Base-by-base conservation (phyloP, 1,140 invertebrate species). In the Caerostris extrusa region DNA sequence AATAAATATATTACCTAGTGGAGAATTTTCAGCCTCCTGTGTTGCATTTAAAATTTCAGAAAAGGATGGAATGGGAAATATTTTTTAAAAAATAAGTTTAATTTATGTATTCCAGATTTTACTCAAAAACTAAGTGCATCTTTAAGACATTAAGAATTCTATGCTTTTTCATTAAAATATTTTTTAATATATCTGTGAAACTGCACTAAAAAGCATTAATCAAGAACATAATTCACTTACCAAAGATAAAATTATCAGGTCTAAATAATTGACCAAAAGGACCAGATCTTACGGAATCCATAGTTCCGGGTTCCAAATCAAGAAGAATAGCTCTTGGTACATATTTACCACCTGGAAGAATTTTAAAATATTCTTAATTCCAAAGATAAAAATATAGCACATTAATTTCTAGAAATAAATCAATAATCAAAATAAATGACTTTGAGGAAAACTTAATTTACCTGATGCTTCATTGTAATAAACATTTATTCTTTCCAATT, bases 391-490 rank as follows among this genome's bases (percentile, higher is more conserved):
- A 57, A 77, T 53, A 93, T 50, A 34, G 14, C 7, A 82, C 7
- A 34, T 34, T 53, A n/a, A 10, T 81, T 53, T 81, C 34, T 34
- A 53, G 56, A 85, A 85, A 85, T 7, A 1, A 5, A 83, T n/a
- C 17, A 14, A 3, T 19, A 85, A 85, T 19, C n/a, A 14, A 2
- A 14, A 85, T 12, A 56, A 85, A 60, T 57, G 3, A 19, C 53
- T 53, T 56, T n/a, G 0, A 67, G n/a, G 50, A 50, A 34, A n/a
- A 95, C 12, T 57, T 19, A 58, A 85, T 92, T 95, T 95, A 96
- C 96, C 96, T 56, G 97, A 97, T 1, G 98, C 98, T 96, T 99
- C 98, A 96, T 98, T 98, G 96, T 98, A 99, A 96, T 98, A 99
- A 19, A 99, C 98, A 95, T 98, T 98, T 95, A 99, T 98, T 95